Conservation (phyloP, 2,797 vertebrate species). For the Halcyon leucocephala region DNA sequence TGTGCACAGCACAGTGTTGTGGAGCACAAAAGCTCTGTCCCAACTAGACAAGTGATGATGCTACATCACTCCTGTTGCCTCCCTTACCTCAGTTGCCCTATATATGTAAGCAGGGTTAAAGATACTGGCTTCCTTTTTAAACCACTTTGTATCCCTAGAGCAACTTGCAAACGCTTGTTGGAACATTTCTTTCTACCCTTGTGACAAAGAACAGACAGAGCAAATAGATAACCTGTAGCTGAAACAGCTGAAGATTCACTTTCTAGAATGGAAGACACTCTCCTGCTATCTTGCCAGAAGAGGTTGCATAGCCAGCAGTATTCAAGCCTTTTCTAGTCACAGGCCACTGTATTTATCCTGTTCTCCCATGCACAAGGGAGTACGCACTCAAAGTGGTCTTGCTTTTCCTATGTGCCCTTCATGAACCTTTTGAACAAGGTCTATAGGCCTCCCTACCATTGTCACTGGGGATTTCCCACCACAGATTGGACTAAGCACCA, state of each 20-base stretch:
- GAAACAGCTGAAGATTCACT: neutral
- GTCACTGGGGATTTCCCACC: neutral
- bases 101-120: neutral
- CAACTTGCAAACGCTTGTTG: neutral
- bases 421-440: neutral
- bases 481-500: neutral
- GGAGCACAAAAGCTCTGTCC: neutral
- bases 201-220: neutral
- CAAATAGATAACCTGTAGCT: neutral
- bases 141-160: neutral
- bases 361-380: neutral
- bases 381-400: neutral
- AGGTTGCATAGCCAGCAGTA: neutral
- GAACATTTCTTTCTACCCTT: neutral
- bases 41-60: neutral
- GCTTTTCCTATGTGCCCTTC: neutral
- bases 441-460: neutral
- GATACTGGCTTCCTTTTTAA: neutral
- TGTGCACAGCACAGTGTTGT: neutral
- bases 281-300: neutral
- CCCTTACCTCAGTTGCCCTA: neutral
- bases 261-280: neutral
- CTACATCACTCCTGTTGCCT: neutral
- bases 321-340: neutral
- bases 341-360: neutral